phyloP scores from a whole-genome alignment of 1,140 invertebrate genomes.

The Drosophila teissieri region DNA sequence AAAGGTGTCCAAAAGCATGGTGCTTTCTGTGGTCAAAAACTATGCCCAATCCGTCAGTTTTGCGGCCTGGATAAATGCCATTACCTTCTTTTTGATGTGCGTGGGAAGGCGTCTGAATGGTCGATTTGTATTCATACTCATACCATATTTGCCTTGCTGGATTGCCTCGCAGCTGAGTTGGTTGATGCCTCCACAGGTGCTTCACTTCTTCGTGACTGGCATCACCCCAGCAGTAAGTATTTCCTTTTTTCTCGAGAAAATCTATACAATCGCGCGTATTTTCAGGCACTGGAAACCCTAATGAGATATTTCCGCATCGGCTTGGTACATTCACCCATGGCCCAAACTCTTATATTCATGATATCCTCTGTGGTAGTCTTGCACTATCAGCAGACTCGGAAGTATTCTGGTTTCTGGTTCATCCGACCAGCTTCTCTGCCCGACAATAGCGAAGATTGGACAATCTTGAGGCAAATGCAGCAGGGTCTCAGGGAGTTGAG shows the following conservation, averaged over 20 bases:
- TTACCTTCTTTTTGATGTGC: slow-evolving; percentile 45
- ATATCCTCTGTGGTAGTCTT: slow-evolving; percentile 44
- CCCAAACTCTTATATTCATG: slow-evolving; percentile 59
- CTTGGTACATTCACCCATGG: slow-evolving; percentile 33
- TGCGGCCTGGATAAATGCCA: slow-evolving; percentile 41
- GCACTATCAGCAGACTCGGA: slow-evolving; percentile 29
- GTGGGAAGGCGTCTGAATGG: slow-evolving; percentile 18
- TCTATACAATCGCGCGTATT: neutral
- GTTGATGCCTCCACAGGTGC: slow-evolving; percentile 35
- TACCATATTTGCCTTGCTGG: slow-evolving; percentile 30
- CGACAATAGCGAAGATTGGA: slow-evolving; percentile 18
- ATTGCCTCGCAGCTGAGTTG: slow-evolving; percentile 33
- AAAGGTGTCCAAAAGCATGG: neutral
- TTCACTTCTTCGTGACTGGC: slow-evolving; percentile 45
- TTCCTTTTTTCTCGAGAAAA: accelerated
- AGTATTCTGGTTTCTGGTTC: slow-evolving; percentile 61
- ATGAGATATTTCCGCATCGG: slow-evolving; percentile 32
- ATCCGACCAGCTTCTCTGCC: slow-evolving; percentile 41
- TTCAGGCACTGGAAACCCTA: slow-evolving; percentile 41
- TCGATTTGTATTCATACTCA: slow-evolving; percentile 21
- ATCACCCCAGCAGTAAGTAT: slow-evolving; percentile 42
- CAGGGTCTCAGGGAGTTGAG: slow-evolving; percentile 28
- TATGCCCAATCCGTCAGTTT: slow-evolving; percentile 34
- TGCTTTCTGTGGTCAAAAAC: slow-evolving; percentile 20
- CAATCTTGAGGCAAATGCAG: neutral